These are phyloP conservation scores for Lota lota DNA, from an alignment of 2,113 vertebrate species.

Conservation along the genomic window DNA sequence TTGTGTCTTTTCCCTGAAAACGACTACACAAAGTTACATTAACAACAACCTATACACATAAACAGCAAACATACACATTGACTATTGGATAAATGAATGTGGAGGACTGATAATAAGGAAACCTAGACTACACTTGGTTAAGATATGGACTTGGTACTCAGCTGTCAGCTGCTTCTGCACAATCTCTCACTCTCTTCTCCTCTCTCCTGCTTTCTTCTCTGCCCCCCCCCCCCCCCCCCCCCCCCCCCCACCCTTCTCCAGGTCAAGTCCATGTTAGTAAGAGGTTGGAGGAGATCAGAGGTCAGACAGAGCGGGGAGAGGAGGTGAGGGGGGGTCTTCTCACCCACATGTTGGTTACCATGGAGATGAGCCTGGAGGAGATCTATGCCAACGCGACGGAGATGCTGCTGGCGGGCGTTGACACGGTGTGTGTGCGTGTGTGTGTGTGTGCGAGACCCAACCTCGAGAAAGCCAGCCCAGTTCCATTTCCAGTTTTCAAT, in stretches of 20 bases:
- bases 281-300: slow-evolving; percentile 76
- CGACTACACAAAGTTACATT: too few species aligned
- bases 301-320: slow-evolving; percentile 72
- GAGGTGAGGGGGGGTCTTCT: slow-evolving; percentile 82
- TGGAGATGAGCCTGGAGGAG: slow-evolving; percentile 86
- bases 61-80: too few species aligned
- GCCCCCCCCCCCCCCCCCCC: too few species aligned
- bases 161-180: not conserved
- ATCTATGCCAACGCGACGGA: slow-evolving; percentile 91
- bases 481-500: too few species aligned
- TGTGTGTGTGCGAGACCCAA: not conserved
- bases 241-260: slow-evolving; percentile 47
- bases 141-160: too few species aligned
- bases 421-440: slow-evolving; percentile 75
- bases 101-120: too few species aligned
- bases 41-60: too few species aligned
- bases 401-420: slow-evolving; percentile 91
- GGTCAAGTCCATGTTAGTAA: slow-evolving; percentile 85
- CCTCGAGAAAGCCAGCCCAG: too few species aligned
- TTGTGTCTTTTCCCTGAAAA: too few species aligned
- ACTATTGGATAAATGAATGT: too few species aligned
- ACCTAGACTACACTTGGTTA: too few species aligned
- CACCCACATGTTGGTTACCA: slow-evolving; percentile 81
- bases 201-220: not conserved
- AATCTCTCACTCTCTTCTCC: not conserved